Percentiles rank a stretch among this genome's conserved stretches.
phyloP scores from a whole-genome alignment of 2,888 invertebrate species.

The Heliconius cydno region DNA sequence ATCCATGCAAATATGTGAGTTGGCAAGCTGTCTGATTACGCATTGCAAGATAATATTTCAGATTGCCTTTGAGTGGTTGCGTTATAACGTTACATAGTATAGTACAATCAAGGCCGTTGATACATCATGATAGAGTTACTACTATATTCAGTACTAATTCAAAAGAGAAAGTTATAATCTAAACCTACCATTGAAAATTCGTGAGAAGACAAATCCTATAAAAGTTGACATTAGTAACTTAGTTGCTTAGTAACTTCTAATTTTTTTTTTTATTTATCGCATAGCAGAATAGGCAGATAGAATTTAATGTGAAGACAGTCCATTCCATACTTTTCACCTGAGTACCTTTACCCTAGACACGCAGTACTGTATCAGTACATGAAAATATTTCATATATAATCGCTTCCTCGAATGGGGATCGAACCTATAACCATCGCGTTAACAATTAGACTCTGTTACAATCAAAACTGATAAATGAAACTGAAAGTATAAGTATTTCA shows the following conservation, averaged over 20 bases:
- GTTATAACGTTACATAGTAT: constrained; percentile 36
- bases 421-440: not conserved
- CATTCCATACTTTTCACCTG: too few relatives aligned
- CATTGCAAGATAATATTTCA: constrained; percentile 43
- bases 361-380: too few relatives aligned
- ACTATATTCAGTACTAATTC: not conserved
- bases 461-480: not conserved
- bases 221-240: not conserved
- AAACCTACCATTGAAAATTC: not conserved
- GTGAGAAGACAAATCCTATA: not conserved
- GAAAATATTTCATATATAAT: not conserved
- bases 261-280: not conserved
- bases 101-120: constrained; percentile 33
- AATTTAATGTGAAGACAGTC: too few relatives aligned
- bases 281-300: not conserved
- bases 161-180: constrained; percentile 18
- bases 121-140: constrained; percentile 16
- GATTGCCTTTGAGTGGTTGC: constrained; percentile 29
- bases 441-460: not conserved
- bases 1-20: not conserved
- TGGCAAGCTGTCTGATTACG: constrained; percentile 21
- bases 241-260: not conserved
- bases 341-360: too few relatives aligned
- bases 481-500: not conserved
- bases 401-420: not conserved